These are phyloP conservation scores for Balaeniceps rex DNA, from an alignment of 2,113 vertebrate species.

Conservation along the genomic window DNA sequence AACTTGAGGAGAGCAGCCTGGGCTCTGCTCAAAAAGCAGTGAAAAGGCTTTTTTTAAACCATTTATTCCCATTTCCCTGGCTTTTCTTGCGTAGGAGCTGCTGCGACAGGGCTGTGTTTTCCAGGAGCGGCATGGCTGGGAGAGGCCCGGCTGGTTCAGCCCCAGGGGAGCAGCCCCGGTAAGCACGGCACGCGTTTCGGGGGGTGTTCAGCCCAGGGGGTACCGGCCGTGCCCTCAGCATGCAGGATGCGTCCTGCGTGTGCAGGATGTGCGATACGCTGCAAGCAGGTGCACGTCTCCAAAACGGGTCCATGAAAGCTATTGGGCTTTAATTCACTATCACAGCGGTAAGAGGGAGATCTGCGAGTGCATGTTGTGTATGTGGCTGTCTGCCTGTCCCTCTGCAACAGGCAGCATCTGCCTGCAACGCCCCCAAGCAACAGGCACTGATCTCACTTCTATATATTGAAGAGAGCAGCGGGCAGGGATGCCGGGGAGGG, in stretches of 20 bases:
- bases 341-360: neutral
- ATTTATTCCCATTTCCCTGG: fast-evolving
- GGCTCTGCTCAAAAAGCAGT: neutral
- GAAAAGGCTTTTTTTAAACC: neutral
- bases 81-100: constrained; percentile 76
- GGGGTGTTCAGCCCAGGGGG: neutral
- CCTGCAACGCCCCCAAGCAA: neutral
- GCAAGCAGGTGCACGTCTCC: neutral
- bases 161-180: constrained; percentile 79
- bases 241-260: fast-evolving
- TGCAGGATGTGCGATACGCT: no score
- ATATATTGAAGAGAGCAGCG: neutral
- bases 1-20: fast-evolving
- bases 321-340: neutral
- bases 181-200: neutral
- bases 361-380: neutral
- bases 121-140: constrained; percentile 97
- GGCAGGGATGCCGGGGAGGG: neutral
- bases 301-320: neutral
- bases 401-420: neutral
- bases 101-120: constrained; percentile 87
- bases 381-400: neutral
- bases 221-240: fast-evolving
- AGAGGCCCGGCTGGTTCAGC: constrained; percentile 94
- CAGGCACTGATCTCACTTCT: neutral